These are phyloP conservation scores for Holothuria glaberrima DNA, from an alignment of 35 echinoderm and acorn worm genomes.

Conservation along the genomic window DNA sequence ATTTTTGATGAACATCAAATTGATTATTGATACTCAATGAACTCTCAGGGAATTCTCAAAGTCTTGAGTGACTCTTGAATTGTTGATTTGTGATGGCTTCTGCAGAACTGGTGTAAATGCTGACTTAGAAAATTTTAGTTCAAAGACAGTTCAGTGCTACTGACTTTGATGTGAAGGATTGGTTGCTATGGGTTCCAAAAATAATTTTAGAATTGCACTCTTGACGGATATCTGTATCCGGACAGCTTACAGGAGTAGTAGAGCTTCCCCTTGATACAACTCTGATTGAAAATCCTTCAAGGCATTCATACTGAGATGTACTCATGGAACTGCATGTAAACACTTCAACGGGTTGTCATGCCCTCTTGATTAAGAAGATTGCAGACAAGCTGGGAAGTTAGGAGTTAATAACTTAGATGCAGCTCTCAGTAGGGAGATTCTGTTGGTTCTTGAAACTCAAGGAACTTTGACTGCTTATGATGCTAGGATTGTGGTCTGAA, in stretches of 20 bases:
- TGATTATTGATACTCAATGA: no score
- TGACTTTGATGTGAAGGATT: neutral
- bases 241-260: conserved; percentile 6
- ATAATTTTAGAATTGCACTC: conserved; percentile 30
- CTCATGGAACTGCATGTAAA: neutral
- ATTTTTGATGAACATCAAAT: no score
- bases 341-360: conserved; percentile 12
- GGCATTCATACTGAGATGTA: neutral
- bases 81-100: neutral
- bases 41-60: no score
- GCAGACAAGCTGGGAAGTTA: no score
- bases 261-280: conserved; percentile 14
- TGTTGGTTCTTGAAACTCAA: no score
- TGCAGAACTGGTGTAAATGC: neutral
- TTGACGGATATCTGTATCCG: conserved; percentile 3
- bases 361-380: neutral
- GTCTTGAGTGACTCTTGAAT: neutral
- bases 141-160: neutral
- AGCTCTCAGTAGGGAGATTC: no score
- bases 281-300: neutral
- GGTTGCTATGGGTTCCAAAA: neutral
- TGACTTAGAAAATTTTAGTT: no score
- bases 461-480: no score
- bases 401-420: no score
- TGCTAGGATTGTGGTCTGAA: no score